These are phyloP conservation scores for Yponomeuta sedellus DNA, from an alignment of 2,888 invertebrate genomes.

Conservation along the genomic window DNA sequence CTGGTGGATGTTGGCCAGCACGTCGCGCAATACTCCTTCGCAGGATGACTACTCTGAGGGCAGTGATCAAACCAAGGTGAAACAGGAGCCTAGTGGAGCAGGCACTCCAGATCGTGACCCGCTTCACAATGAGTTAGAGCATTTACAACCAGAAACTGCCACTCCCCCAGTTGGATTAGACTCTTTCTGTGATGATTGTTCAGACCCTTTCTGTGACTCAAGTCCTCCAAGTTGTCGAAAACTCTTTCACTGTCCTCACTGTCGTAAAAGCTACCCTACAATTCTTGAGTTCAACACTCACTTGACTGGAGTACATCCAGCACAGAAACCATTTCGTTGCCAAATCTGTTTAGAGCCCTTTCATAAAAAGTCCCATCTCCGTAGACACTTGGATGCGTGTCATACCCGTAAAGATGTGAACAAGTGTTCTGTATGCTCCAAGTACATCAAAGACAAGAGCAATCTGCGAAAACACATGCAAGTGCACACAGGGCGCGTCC, in stretches of 20 bases:
- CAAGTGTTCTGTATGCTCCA: conserved; percentile 73
- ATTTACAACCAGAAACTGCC: conserved; percentile 47
- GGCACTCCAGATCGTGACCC: conserved; percentile 64
- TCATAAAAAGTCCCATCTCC: conserved; percentile 68
- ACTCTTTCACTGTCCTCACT: conserved; percentile 73
- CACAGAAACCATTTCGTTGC: conserved; percentile 72
- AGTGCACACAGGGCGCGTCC: conserved; percentile 72
- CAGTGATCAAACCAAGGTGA: conserved; percentile 64
- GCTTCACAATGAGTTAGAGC: conserved; percentile 55
- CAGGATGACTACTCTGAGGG: conserved; percentile 67
- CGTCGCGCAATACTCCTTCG: conserved; percentile 61
- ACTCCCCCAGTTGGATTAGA: conserved; percentile 66
- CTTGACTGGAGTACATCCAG: conserved; percentile 70
- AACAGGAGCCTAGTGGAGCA: conserved; percentile 62
- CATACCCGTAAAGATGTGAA: conserved; percentile 74
- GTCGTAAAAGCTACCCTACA: conserved; percentile 72
- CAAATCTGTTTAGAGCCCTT: conserved; percentile 74
- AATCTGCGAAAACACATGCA: conserved; percentile 75
- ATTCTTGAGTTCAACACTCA: conserved; percentile 73
- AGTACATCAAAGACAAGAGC: conserved; percentile 74
- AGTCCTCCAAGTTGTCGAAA: conserved; percentile 64
- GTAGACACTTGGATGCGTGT: conserved; percentile 69
- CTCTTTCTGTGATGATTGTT: conserved; percentile 72
- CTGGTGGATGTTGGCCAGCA: conserved; percentile 74
- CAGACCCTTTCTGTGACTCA: conserved; percentile 72